Conservation (phyloP, 2,888 invertebrate species). For the Sclerodermus sp. region DNA sequence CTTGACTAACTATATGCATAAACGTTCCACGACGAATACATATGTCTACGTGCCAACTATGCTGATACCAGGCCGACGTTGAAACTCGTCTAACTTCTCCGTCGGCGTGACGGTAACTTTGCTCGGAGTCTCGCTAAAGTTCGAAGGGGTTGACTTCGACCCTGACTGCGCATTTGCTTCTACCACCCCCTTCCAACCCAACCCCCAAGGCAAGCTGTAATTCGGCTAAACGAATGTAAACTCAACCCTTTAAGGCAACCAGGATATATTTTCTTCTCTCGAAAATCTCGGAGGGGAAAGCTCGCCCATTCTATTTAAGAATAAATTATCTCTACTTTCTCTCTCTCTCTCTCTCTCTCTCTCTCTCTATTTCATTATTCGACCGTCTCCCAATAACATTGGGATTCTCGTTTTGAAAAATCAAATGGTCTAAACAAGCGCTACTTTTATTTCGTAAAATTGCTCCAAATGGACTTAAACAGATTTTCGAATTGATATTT, state of each 20-base stretch:
- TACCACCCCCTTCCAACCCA: slow-evolving; percentile 19
- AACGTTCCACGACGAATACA: slow-evolving; percentile 17
- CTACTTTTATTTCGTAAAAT: too few species aligned
- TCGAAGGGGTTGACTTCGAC: slow-evolving; percentile 26
- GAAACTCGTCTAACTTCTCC: slow-evolving; percentile 23
- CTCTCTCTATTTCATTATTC: too few species aligned
- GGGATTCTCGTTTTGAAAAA: too few species aligned
- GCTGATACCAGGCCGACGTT: slow-evolving; percentile 19
- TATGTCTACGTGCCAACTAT: slow-evolving; percentile 11
- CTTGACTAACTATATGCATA: slow-evolving; percentile 5
- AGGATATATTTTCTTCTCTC: neutral
- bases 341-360: too few species aligned
- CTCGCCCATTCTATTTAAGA: too few species aligned
- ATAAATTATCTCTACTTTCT: too few species aligned
- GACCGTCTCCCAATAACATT: too few species aligned
- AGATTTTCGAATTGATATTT: too few species aligned
- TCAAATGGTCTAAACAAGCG: too few species aligned
- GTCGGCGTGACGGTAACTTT: slow-evolving; percentile 20
- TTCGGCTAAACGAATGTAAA: slow-evolving; percentile 19
- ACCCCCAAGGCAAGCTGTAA: slow-evolving; percentile 9
- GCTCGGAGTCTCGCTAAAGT: slow-evolving; percentile 16
- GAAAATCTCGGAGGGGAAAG: too few species aligned
- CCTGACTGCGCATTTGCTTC: slow-evolving; percentile 26
- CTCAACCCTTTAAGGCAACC: slow-evolving; percentile 11
- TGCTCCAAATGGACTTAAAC: too few species aligned